A percentile compares a stretch with the other conserved stretches of the same genome.
Conservation (phyloP, 2,888 invertebrate species). For the Spodoptera littoralis region DNA sequence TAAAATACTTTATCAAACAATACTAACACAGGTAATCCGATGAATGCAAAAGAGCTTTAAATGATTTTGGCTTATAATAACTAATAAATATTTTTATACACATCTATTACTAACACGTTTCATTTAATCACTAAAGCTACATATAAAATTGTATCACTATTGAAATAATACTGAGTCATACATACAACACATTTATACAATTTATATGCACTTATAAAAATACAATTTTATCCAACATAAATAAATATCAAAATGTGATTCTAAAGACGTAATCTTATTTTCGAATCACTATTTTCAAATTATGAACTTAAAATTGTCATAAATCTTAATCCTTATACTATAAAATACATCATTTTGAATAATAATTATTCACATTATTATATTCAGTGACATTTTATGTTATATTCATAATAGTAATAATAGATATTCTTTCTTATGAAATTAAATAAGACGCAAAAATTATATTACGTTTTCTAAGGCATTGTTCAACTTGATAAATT, state of each 20-base stretch:
- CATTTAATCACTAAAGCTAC: constrained; percentile 9
- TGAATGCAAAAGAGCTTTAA: constrained; percentile 5
- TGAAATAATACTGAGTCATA: constrained; percentile 71
- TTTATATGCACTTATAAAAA: constrained; percentile 20
- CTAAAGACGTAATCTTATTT: constrained; percentile 14
- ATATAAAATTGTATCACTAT: constrained; percentile 54
- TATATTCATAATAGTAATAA: constrained; percentile 9
- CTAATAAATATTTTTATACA: constrained; percentile 1
- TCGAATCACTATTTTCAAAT: constrained; percentile 12
- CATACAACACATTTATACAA: constrained; percentile 46
- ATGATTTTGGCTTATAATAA: constrained; percentile 9
- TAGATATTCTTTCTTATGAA: constrained; percentile 38
- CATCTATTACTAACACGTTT: constrained; percentile 20
- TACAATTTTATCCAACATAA: constrained; percentile 23
- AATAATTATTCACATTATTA: constrained; percentile 23
- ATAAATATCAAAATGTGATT: constrained; percentile 16
- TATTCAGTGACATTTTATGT: constrained; percentile 22
- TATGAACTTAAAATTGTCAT: constrained; percentile 15
- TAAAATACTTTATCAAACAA: not conserved
- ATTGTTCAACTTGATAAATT: constrained; percentile 51
- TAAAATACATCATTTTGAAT: constrained; percentile 31
- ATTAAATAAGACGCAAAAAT: constrained; percentile 53
- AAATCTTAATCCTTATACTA: constrained; percentile 17
- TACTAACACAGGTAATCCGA: not conserved
- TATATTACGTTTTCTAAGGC: constrained; percentile 34